These are phyloP conservation scores for Thripadectes ignobilis DNA, from an alignment of 2,797 vertebrate genomes.

Conservation along the genomic window DNA sequence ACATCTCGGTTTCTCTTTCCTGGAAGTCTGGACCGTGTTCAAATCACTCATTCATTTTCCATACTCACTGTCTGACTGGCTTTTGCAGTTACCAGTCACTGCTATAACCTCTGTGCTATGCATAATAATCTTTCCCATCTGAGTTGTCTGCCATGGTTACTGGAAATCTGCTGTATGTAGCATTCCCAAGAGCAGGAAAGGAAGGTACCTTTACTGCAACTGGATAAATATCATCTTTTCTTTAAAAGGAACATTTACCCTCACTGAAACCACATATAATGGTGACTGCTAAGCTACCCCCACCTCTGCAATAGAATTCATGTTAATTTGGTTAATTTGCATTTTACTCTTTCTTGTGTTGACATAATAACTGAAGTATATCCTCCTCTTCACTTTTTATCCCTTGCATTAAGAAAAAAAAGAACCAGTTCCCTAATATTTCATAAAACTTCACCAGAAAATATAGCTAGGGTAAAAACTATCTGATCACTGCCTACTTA, in stretches of 20 bases:
- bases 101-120: slow-evolving; percentile 42
- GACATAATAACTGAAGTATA: not conserved
- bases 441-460: slow-evolving; percentile 22
- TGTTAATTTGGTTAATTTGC: slow-evolving; percentile 14
- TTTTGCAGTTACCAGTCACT: slow-evolving; percentile 26
- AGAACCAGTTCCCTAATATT: not conserved
- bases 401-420: not conserved
- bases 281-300: not conserved
- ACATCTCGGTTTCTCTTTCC: not conserved
- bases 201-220: not conserved
- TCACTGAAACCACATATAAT: not conserved
- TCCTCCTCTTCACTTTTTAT: not conserved
- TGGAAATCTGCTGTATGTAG: slow-evolving; percentile 44
- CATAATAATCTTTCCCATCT: slow-evolving; percentile 64
- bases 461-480: slow-evolving; percentile 13
- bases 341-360: not conserved
- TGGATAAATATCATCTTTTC: slow-evolving; percentile 30
- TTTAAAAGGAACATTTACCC: not conserved
- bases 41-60: slow-evolving; percentile 24
- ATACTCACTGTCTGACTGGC: slow-evolving; percentile 7
- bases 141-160: slow-evolving; percentile 58
- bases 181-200: slow-evolving; percentile 43
- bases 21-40: not conserved
- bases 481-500: slow-evolving; percentile 28
- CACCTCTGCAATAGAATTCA: not conserved